phyloP scores from a whole-genome alignment of 2,113 vertebrate genomes.

The Struthio camelus region DNA sequence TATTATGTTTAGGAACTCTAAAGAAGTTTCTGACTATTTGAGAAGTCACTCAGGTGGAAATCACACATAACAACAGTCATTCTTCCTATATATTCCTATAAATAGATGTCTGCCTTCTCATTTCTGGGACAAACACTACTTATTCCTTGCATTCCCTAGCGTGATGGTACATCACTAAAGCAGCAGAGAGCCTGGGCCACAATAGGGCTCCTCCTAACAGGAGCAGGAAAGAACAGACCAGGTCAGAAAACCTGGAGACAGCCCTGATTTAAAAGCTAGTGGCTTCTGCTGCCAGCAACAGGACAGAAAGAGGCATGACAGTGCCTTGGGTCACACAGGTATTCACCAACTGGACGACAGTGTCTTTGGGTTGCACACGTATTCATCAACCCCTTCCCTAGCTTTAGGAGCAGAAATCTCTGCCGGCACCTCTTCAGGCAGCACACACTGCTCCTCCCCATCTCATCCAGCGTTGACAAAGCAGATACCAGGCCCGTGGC shows the following conservation, averaged over 20 bases:
- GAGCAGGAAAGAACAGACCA: background rate
- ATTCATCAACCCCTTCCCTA: background rate
- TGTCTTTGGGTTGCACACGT: accelerated
- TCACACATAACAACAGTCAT: background rate
- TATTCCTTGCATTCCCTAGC: background rate
- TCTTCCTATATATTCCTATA: background rate
- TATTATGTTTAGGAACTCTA: background rate
- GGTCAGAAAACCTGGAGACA: background rate
- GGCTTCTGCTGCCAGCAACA: background rate
- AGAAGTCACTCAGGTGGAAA: background rate
- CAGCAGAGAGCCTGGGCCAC: background rate
- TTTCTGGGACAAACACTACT: background rate
- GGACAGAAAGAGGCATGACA: background rate
- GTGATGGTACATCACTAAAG: background rate
- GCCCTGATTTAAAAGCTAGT: background rate
- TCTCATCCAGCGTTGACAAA: background rate
- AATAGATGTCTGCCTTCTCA: background rate
- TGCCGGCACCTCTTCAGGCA: background rate
- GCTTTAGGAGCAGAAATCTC: background rate
- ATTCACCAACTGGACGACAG: too few species aligned
- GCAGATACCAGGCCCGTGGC: background rate
- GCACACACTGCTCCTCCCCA: background rate
- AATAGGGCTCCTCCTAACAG: background rate
- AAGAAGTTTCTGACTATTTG: background rate
- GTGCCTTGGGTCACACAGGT: too few species aligned